Evolutionary conservation across 30 jellyfish, hydroid and myxozoan genomes (phyloP).

Genomic region (Hydractinia symbiolongicarpus): DNA sequence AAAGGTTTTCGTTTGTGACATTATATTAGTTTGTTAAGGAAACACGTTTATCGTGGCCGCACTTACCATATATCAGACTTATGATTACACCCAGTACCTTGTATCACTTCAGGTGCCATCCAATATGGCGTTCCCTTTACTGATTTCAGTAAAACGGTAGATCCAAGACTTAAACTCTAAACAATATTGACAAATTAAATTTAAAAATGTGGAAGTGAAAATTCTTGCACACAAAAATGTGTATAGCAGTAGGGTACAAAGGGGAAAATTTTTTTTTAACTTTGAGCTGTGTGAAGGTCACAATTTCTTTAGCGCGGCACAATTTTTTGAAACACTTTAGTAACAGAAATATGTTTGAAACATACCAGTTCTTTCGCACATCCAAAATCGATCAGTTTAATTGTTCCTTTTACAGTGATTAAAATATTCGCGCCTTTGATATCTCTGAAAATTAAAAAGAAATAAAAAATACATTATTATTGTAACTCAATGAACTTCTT

Average conservation of each 20-base stretch:
- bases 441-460: conserved; percentile 47
- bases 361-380: conserved; percentile 83
- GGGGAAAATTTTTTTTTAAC: neutral
- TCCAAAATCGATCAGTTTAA: conserved; percentile 87
- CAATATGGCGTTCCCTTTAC: conserved; percentile 88
- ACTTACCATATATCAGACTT: conserved; percentile 85
- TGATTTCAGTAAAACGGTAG: conserved; percentile 43
- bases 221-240: no score
- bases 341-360: neutral
- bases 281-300: neutral
- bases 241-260: neutral
- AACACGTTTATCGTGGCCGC: neutral
- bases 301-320: neutral
- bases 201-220: neutral
- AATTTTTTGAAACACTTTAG: neutral
- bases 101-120: conserved; percentile 94
- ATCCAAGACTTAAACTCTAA: conserved; percentile 53
- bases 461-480: neutral
- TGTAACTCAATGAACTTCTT: neutral
- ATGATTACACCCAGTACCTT: conserved; percentile 56
- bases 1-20: no score
- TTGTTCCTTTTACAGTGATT: conserved; percentile 62
- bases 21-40: neutral
- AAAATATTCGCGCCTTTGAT: conserved; percentile 82
- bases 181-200: neutral